Evolutionary conservation across 2,888 invertebrate species (phyloP), one percentile per base, ranked within the genome.

Genomic region (Euzophera pinguis): DNA sequence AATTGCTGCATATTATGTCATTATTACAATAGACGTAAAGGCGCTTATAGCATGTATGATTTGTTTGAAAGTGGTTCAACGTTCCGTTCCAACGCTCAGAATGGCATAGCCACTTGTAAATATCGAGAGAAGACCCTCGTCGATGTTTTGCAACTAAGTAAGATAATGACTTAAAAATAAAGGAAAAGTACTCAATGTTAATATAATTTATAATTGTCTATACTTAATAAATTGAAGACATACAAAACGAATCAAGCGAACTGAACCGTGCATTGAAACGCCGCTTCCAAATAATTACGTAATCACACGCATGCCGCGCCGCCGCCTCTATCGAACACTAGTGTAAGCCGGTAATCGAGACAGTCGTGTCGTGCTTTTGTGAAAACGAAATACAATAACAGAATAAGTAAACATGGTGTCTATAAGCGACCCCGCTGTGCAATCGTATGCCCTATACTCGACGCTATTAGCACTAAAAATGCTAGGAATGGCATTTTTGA

Each of bases 391-490:
- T 34, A 17, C 37, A 12, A 17, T 17, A 47, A n/a, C 10, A 32
- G 27, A 32, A 32, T 9, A 45, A 35, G 42, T 27, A 55, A 60
- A 1, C 39, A 63, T 63, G 63, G 53, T 52, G 35, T 45, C 43
- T 29, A 8, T 61, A 16, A 47, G 53, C 32, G 57, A 60, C 29
- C 53, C 57, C 8, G 60, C 57, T 6, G 55, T 60, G 27, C 59
- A 59, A 29, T 61, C 63, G n/a, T 63, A 60, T 50, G 48, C 59
- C 7, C 55, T 59, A 8, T 61, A 64, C 47, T 62, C 62, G 4
- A 55, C 52, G 58, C 61, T 69, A 45, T 67, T 84, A 48, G 79
- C 68, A 0, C 53, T 81, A 3, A 84, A 84, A 63, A 57, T 84
- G 54, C 53, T 84, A 17, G 59, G 54, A 6, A 66, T 82, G 62